Evolutionary conservation across 2,888 invertebrate genomes (phyloP).

Genomic region (Drosophila leonis): DNA sequence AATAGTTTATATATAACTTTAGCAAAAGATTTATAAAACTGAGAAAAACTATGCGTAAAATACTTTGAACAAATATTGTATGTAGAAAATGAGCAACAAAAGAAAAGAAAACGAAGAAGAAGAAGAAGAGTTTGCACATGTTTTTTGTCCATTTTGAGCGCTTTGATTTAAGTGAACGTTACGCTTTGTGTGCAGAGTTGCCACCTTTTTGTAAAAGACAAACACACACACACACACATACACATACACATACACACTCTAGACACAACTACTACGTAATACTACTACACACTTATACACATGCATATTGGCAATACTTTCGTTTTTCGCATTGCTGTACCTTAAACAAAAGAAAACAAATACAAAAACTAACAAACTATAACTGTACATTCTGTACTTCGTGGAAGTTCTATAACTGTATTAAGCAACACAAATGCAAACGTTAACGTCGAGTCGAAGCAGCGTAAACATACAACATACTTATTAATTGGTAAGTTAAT

Average conservation of each 20-base stretch:
- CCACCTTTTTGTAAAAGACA: conserved; percentile 66
- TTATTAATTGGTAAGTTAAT: conserved; percentile 74
- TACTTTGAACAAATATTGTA: conserved; percentile 42
- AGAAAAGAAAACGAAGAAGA: conserved; percentile 29
- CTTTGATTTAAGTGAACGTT: conserved; percentile 71
- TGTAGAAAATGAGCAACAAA: conserved; percentile 44
- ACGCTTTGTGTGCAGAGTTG: conserved; percentile 77
- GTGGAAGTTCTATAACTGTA: conserved; percentile 68
- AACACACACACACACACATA: conserved; percentile 26
- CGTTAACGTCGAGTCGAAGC: conserved; percentile 25
- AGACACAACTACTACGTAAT: conserved; percentile 2
- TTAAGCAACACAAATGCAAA: conserved; percentile 38
- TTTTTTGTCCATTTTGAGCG: conserved; percentile 69
- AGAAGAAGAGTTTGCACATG: conserved; percentile 49
- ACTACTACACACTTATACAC: conserved; percentile 32
- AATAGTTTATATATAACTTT: conserved; percentile 80
- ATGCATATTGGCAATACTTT: conserved; percentile 68
- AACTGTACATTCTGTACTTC: conserved; percentile 77
- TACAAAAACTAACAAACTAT: conserved; percentile 38
- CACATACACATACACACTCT: conserved; percentile 16
- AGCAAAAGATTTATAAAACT: conserved; percentile 69
- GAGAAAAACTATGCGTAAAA: conserved; percentile 39
- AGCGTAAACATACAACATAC: conserved; percentile 54
- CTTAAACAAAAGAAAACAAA: conserved; percentile 52
- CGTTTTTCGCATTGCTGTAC: conserved; percentile 80